Base-by-base conservation (phyloP, 1,140 invertebrate genomes). In the Agrilus planipennis region DNA sequence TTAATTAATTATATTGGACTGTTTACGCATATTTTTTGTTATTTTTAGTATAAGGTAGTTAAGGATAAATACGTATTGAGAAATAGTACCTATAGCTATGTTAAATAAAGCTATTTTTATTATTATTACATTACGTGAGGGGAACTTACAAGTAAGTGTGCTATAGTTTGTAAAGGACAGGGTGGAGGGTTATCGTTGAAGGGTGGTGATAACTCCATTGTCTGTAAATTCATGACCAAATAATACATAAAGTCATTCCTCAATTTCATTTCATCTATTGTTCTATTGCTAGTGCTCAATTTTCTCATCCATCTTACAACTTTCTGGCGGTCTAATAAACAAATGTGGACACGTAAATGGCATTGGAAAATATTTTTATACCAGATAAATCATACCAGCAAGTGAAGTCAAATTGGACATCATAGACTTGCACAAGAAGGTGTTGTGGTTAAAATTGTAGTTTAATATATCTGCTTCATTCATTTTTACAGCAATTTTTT, bases 201-300 rank as follows among this genome's bases (percentile, higher is more conserved):
- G 0, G 69, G 69, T 9, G 59, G 52, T 21, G 48, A 47, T 15
- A 71, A 45, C 19, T 61, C 50, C 4, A 62, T 60, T 19, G 54
- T 52, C 41, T 69, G 62, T 16, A 69, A 53, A 50, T 67, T 63
- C 5, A 61, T 43, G 0, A 69, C 61, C 22, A 71, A 50, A 49
- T 65, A 63, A 47, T 66, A 64, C 60, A 70, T 64, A 44, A 69
- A 70, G 47, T 69, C 66, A 42, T 71, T 70, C 15, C 69, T 52
- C 14, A 69, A 51, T 47, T 60, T 61, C 60, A 68, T 68, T 49
- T 69, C 68, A 7, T 59, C 51, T 4, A 64, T 35, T 2, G 56
- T 53, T 40, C 60, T 49, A 31, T 63, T 63, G 35, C 56, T 56
- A 1, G 47, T 49, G 17, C 58, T 46, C 23, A 71, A 39, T 50